A percentile compares a stretch with the other conserved stretches of the same genome.
Conservation (phyloP, 2,113 vertebrate genomes). For the Gallinago paraguaiae region DNA sequence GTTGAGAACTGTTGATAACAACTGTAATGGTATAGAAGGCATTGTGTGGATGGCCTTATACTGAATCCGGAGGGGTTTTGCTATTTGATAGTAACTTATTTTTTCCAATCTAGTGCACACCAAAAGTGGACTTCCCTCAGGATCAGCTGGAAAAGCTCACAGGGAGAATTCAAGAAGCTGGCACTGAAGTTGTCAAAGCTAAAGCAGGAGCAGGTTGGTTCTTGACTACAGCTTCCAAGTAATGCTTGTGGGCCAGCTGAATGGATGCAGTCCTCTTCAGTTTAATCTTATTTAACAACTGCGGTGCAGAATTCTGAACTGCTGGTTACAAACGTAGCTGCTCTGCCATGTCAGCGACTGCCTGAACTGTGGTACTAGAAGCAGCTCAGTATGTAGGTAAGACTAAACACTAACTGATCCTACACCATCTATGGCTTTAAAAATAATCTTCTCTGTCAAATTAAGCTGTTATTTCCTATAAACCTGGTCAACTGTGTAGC, state of each 20-base stretch:
- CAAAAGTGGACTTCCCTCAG: slow-evolving; percentile 93
- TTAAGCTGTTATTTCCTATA: neutral
- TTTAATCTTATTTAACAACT: neutral
- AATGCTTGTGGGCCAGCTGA: neutral
- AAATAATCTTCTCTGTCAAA: neutral
- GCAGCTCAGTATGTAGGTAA: neutral
- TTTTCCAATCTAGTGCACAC: slow-evolving; percentile 80
- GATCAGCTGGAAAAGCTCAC: slow-evolving; percentile 86
- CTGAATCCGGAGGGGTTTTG: neutral
- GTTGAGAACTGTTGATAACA: neutral
- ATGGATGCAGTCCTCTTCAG: neutral
- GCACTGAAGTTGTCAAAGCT: slow-evolving; percentile 96
- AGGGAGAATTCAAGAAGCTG: slow-evolving; percentile 92
- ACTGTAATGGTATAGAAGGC: neutral
- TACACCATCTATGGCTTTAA: neutral
- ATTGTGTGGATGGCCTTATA: rapidly evolving
- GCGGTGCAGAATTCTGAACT: neutral
- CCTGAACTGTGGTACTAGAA: neutral
- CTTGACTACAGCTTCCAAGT: neutral
- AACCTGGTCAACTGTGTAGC: neutral
- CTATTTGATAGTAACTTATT: neutral
- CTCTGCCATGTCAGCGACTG: neutral
- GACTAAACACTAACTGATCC: neutral
- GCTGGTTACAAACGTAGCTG: neutral
- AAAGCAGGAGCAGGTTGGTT: slow-evolving; percentile 90